Evolutionary conservation across 2,888 invertebrate genomes (phyloP).

Genomic region (Colletes collaris): DNA sequence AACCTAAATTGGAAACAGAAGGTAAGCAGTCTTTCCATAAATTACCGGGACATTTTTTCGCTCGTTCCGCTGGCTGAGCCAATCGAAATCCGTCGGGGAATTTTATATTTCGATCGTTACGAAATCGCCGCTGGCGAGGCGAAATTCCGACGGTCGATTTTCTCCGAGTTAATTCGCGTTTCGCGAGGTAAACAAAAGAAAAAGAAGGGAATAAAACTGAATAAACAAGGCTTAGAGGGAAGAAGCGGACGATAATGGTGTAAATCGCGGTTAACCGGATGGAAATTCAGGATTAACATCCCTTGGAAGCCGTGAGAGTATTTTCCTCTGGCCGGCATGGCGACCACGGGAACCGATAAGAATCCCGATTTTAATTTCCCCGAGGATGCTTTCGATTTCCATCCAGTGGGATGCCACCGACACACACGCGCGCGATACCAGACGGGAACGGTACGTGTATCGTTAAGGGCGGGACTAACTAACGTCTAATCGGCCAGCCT

Average conservation of each 20-base stretch:
- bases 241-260: slow-evolving; percentile 5
- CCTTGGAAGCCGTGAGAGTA: slow-evolving; percentile 52
- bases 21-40: slow-evolving; percentile 1
- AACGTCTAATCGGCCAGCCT: slow-evolving; percentile 60
- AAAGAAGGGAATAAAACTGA: too few species aligned
- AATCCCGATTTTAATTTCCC: slow-evolving; percentile 43
- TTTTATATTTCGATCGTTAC: slow-evolving; percentile 49
- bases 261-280: slow-evolving; percentile 37
- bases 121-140: slow-evolving; percentile 40
- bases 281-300: slow-evolving; percentile 51
- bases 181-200: slow-evolving; percentile 11
- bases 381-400: slow-evolving; percentile 49
- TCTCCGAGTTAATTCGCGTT: slow-evolving; percentile 46
- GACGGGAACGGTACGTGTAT: background rate
- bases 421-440: background rate
- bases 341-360: slow-evolving; percentile 23
- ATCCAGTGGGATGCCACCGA: slow-evolving; percentile 3
- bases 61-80: slow-evolving; percentile 28
- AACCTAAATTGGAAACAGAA: too few species aligned
- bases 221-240: background rate
- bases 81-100: slow-evolving; percentile 43
- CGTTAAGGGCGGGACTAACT: slow-evolving; percentile 51
- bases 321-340: slow-evolving; percentile 24
- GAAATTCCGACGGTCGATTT: slow-evolving; percentile 39
- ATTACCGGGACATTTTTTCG: slow-evolving; percentile 22